phyloP scores from a whole-genome alignment of 30 jellyfish, hydroid and myxozoan species.

The Turritopsis dohrnii region DNA sequence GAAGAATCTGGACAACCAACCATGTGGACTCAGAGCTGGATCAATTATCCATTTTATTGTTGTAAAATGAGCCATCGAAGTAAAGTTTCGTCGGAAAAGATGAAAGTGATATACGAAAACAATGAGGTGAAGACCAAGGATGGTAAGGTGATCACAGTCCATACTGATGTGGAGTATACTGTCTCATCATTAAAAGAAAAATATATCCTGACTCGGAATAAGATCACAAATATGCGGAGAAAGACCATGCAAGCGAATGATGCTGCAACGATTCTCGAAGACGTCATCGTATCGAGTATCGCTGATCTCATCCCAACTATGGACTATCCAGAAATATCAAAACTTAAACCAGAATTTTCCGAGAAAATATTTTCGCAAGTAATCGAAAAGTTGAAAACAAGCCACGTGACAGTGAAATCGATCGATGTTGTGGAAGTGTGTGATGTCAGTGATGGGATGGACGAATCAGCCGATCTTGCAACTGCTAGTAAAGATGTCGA shows the following conservation, averaged over 20 bases:
- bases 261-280: not conserved
- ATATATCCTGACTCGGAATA: not conserved
- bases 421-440: not conserved
- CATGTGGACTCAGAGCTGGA: not conserved
- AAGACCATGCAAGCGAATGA: not conserved
- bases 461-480: not conserved
- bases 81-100: not conserved
- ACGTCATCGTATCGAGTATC: not conserved
- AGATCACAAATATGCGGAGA: not conserved
- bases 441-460: not conserved
- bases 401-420: not conserved
- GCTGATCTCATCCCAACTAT: not conserved
- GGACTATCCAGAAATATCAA: not conserved
- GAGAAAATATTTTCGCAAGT: not conserved
- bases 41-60: not conserved
- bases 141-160: not conserved
- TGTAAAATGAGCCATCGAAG: not conserved
- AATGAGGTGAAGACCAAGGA: not conserved
- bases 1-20: not conserved
- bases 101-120: not conserved
- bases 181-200: not conserved
- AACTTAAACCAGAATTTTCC: not conserved
- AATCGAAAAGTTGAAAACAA: not conserved
- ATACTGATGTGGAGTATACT: not conserved
- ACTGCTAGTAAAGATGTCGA: not conserved